Conservation (phyloP, 2,113 vertebrate genomes). For the Vombatus ursinus region DNA sequence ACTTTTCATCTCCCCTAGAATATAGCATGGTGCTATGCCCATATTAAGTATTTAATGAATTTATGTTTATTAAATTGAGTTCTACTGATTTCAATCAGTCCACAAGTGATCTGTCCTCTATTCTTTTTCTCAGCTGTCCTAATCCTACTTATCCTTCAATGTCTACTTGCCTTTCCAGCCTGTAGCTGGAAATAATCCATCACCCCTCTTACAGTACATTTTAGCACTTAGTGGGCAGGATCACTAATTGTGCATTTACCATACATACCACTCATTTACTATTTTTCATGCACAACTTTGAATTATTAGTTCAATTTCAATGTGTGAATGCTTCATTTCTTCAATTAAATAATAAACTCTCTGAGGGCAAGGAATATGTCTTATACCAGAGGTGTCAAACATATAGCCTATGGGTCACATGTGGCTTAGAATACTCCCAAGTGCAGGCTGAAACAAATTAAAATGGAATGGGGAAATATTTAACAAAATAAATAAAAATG, state of each 20-base stretch:
- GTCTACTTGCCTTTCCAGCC: neutral
- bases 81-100: neutral
- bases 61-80: neutral
- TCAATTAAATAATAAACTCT: neutral
- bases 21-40: neutral
- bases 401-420: neutral
- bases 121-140: neutral
- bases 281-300: neutral
- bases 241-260: neutral
- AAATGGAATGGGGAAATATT: neutral
- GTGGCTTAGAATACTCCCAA: neutral
- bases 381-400: neutral
- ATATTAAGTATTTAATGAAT: neutral
- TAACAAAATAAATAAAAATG: neutral
- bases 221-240: neutral
- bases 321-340: neutral
- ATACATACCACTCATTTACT: neutral
- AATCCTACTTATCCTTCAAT: neutral
- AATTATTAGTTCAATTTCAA: neutral
- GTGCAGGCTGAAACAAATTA: neutral
- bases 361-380: neutral
- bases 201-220: neutral
- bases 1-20: neutral
- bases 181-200: neutral
- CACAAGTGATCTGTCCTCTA: too few species aligned